Evolutionary conservation across 1,140 invertebrate genomes (phyloP).

Genomic region (Sogatella furcifera): DNA sequence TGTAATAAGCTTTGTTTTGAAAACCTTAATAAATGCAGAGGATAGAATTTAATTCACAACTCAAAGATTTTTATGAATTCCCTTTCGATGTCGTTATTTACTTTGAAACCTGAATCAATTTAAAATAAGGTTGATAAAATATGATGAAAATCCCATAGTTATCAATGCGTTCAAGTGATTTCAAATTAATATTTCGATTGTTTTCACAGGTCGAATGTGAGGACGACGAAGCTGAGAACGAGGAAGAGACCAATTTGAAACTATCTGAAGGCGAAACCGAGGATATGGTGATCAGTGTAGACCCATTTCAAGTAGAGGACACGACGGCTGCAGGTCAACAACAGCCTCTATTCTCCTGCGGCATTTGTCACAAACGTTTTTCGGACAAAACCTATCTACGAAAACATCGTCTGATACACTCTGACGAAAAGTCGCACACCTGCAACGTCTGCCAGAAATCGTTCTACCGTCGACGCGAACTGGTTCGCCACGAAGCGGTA

Average conservation of each 20-base stretch:
- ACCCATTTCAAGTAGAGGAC: slow-evolving; percentile 35
- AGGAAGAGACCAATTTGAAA: neutral
- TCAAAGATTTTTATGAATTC: too few species aligned
- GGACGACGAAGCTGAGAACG: neutral
- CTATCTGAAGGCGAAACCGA: slow-evolving; percentile 22
- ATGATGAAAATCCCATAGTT: too few species aligned
- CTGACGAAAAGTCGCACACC: slow-evolving; percentile 28
- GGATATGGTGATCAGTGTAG: slow-evolving; percentile 41
- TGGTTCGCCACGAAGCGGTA: slow-evolving; percentile 46
- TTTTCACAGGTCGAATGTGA: too few species aligned
- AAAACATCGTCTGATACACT: slow-evolving; percentile 15
- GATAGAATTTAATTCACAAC: too few species aligned
- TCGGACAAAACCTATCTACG: slow-evolving; percentile 4
- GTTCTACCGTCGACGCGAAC: slow-evolving; percentile 49
- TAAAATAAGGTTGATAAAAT: too few species aligned
- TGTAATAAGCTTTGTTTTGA: too few species aligned
- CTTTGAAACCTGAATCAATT: too few species aligned
- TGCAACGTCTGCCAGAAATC: slow-evolving; percentile 48
- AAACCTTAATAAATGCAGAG: too few species aligned
- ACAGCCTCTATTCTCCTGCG: slow-evolving; percentile 3
- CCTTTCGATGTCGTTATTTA: too few species aligned
- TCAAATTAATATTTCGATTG: too few species aligned
- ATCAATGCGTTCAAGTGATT: too few species aligned
- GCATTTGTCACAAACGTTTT: slow-evolving; percentile 7
- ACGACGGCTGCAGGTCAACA: slow-evolving; percentile 12